Percentiles rank a stretch among this genome's conserved stretches.
phyloP scores from a whole-genome alignment of 2,113 vertebrate genomes.

The Lophius piscatorius region DNA sequence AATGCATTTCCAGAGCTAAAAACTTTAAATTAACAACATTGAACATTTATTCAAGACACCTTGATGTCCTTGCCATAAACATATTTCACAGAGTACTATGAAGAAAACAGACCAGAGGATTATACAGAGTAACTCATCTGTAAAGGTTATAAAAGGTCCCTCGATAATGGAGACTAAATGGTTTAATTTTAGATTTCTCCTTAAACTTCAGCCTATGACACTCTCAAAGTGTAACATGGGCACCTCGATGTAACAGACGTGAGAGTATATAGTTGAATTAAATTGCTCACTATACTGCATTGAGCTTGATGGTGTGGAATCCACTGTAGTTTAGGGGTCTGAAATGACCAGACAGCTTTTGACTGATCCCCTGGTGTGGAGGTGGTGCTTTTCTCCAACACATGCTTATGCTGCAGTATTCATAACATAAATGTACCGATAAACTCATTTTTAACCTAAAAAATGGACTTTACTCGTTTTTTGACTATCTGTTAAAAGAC shows the following conservation, averaged over 20 bases:
- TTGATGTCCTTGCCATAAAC: background rate
- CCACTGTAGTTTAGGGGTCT: constrained; percentile 60
- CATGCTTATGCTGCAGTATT: constrained; percentile 34
- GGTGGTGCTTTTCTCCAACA: constrained; percentile 33
- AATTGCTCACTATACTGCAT: constrained; percentile 59
- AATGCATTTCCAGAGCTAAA: background rate
- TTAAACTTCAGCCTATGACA: background rate
- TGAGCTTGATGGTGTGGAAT: constrained; percentile 51
- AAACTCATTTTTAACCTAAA: constrained; percentile 30
- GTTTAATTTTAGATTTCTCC: constrained; percentile 11
- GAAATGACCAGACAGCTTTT: constrained; percentile 76
- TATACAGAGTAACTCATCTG: background rate
- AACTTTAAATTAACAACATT: background rate
- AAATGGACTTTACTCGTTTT: background rate
- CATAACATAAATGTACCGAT: constrained; percentile 28
- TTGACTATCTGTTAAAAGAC: background rate
- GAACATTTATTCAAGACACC: background rate
- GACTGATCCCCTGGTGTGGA: constrained; percentile 61
- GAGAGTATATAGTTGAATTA: constrained; percentile 49
- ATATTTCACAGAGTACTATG: background rate
- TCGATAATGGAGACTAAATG: constrained; percentile 5
- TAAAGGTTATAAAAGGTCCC: background rate
- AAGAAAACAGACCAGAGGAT: background rate
- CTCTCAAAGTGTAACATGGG: constrained; percentile 2
- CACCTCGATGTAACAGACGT: constrained; percentile 33